Evolutionary conservation across 2,797 vertebrate species (phyloP), one percentile per base, ranked within the genome.

Genomic region (Tiaroga cobitis): DNA sequence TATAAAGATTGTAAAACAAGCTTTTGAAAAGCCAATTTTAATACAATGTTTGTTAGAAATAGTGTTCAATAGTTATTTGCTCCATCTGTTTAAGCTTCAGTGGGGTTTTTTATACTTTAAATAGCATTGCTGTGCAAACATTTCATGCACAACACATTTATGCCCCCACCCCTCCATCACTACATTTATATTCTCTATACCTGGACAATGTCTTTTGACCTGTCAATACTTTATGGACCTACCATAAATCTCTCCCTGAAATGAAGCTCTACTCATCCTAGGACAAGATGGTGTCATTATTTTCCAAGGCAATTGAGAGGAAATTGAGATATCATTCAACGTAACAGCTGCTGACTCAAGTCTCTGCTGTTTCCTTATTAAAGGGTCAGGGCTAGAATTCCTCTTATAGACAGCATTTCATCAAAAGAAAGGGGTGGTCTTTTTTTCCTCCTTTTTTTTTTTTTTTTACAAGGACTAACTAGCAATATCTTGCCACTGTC

Each of bases 271-370:
- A 89, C 90, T 86, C 87, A 80, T 94, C 91, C 94, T 92, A 90
- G 87, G 61, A 82, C 86, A 89, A 90, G 91, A 90, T 89, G 92
- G 91, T 90, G 86, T 91, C 92, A 93, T 94, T 93, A 90, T 94
- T 94, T 91, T 93, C 89, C 91, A 89, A 92, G 92, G 93, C 89
- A 67, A 89, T 81, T 80, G 86, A 92, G 87, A 90, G 90, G 91
- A 90, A 94, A 95, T 94, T 94, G 93, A 95, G 92, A 93, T 94
- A 95, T 96, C 92, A 93, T 95, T 95, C 94, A 95, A 93, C 91
- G 79, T 91, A 94, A 94, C 90, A 91, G 89, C 91, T 73, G 88
- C 93, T 94, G 95, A 94, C 92, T 94, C 92, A 87, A 92, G 90
- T 90, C 92, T 92, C 89, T 88, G 85, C 92, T 94, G 87, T 91